phyloP scores from a whole-genome alignment of 30 jellyfish, hydroid and myxozoan species.

The Turritopsis dohrnii region DNA sequence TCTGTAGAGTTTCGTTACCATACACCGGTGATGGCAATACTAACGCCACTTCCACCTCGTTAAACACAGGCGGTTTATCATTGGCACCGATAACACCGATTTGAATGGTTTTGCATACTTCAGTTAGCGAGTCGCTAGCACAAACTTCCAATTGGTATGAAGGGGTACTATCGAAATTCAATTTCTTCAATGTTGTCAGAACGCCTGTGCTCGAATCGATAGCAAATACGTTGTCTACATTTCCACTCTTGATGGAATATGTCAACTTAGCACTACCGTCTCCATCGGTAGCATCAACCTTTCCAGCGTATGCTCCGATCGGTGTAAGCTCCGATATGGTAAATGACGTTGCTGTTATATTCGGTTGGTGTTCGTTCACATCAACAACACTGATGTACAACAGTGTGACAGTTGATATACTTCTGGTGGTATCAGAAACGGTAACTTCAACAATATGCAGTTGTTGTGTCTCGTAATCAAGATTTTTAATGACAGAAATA shows the following conservation, averaged over 20 bases:
- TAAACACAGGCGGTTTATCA: constrained; percentile 58
- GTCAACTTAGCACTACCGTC: constrained; percentile 41
- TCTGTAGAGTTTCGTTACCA: constrained; percentile 43
- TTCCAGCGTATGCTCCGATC: constrained; percentile 45
- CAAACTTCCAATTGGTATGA: constrained; percentile 43
- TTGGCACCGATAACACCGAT: constrained; percentile 50
- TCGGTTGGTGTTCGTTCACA: constrained; percentile 50
- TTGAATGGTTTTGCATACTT: constrained; percentile 32
- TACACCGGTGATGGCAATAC: constrained; percentile 19
- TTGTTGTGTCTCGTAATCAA: constrained; percentile 52
- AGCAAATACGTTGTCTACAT: constrained; percentile 40
- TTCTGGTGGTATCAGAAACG: constrained; percentile 57
- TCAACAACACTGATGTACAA: constrained; percentile 56
- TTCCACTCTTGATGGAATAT: constrained; percentile 42
- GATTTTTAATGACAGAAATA: constrained; percentile 29
- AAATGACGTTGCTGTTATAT: constrained; percentile 27
- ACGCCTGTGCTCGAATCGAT: constrained; percentile 73
- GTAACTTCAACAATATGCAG: constrained; percentile 47
- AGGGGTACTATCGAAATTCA: constrained; percentile 28
- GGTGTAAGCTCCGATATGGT: constrained; percentile 59
- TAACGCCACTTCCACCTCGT: constrained; percentile 11
- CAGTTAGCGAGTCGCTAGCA: constrained; percentile 46
- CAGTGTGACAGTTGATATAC: constrained; percentile 36
- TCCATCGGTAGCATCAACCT: constrained; percentile 44
- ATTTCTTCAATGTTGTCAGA: constrained; percentile 35